Base-by-base conservation (phyloP, 2,113 vertebrate genomes). In the Pelobates fuscus region DNA sequence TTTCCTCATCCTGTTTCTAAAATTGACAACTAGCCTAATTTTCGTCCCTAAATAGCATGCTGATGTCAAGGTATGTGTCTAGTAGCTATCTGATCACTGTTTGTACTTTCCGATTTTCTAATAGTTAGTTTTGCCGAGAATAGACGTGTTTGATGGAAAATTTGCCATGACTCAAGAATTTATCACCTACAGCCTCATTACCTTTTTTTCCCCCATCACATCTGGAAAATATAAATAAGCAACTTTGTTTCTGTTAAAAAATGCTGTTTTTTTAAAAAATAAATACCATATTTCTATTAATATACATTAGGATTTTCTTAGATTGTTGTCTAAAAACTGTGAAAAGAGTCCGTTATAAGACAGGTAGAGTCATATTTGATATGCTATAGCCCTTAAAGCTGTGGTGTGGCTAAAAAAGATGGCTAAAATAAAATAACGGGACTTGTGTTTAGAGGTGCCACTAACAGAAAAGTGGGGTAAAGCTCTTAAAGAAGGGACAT, bases 1-100 rank as follows among this genome's bases (percentile, higher is more conserved):
- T 75, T 75, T 75, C 72, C 72, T 67, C 37, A 67, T 75, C 72
- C 72, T 75, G 72, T 75, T 75, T 46, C 54, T 60, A 60, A 46
- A 59, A 75, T 44, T 7, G 23, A 26, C n/a, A 44, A 37, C 23
- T 52, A 21, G 23, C 17, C 23, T 21, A 44, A 49, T 25, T 20
- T 74, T 49, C 15, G 1, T 44, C 63, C 63, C 55, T 49, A 67
- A 59, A 60, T 29, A 67, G 25, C 5, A 55, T 11, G 18, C n/a
- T 67, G 54, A 75, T 49, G 54, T 66, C 64, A 60, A 46, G 63
- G 52, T 60, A 75, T 67, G 58, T 25, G 54, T 15, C 59, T 65
- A 46, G 14, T 54, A 30, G 30, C 17, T 67, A 67, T 64, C 63
- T 75, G 72, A 75, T 66, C 71, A 74, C 24, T 37, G 41, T 65